These are phyloP conservation scores for Luffia ferchaultella DNA, from an alignment of 2,888 invertebrate species.

Conservation along the genomic window DNA sequence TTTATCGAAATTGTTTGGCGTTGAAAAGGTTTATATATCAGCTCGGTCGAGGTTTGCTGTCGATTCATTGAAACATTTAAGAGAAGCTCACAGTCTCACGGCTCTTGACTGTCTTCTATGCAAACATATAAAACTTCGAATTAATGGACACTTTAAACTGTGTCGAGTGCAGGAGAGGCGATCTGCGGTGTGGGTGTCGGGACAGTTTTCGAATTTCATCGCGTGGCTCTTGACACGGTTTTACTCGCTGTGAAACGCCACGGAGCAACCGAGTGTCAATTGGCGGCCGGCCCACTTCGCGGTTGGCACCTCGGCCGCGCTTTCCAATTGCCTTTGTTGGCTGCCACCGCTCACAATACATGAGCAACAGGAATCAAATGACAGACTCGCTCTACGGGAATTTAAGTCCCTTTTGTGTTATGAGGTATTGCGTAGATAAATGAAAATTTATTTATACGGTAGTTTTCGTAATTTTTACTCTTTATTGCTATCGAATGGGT, in stretches of 20 bases:
- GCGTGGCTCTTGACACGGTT: slow-evolving; percentile 3
- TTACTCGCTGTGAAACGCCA: not conserved
- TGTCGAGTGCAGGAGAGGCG: not conserved
- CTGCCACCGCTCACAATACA: not conserved
- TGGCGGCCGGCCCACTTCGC: slow-evolving; percentile 5
- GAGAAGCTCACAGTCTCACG: no score
- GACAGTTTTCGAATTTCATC: not conserved
- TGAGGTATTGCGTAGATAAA: not conserved
- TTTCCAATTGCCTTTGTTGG: slow-evolving; percentile 8
- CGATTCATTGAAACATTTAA: no score
- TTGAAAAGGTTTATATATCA: no score
- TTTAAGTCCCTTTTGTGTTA: not conserved
- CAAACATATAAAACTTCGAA: no score
- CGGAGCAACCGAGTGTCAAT: slow-evolving; percentile 4
- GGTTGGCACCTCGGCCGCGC: slow-evolving; percentile 6
- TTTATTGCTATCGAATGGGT: not conserved
- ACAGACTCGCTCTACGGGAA: not conserved
- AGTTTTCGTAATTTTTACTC: not conserved
- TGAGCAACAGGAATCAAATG: not conserved
- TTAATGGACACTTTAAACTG: no score
- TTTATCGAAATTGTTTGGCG: no score
- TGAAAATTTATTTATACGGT: not conserved
- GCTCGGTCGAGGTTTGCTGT: no score
- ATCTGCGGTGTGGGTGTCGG: not conserved
- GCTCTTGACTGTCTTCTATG: no score